Conservation (phyloP, 2,113 vertebrate species). For the Bostrychus sinensis region DNA sequence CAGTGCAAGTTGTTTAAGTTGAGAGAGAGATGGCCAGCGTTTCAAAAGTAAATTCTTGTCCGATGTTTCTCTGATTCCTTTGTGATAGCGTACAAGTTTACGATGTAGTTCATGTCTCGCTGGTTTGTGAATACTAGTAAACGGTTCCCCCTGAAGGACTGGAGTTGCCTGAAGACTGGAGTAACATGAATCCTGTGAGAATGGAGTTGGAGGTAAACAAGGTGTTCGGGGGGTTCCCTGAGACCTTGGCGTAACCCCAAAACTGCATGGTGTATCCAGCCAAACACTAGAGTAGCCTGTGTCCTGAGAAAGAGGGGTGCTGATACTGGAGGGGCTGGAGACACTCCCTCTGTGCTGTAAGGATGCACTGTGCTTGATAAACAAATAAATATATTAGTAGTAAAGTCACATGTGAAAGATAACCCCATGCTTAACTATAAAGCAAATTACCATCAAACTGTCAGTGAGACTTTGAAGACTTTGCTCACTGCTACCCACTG, state of each 20-base stretch:
- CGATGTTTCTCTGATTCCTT: slow-evolving; percentile 69
- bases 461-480: slow-evolving; percentile 82
- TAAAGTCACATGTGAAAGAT: not conserved
- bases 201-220: slow-evolving; percentile 82
- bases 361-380: slow-evolving; percentile 64
- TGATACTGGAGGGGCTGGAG: slow-evolving; percentile 86
- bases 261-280: slow-evolving; percentile 94
- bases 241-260: slow-evolving; percentile 87
- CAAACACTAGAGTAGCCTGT: slow-evolving; percentile 96
- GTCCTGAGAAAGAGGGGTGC: slow-evolving; percentile 93
- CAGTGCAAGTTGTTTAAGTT: slow-evolving; percentile 77
- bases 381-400: too few relatives aligned
- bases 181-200: slow-evolving; percentile 91
- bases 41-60: slow-evolving; percentile 80
- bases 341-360: slow-evolving; percentile 74
- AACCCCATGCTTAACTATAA: not conserved
- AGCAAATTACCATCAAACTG: slow-evolving; percentile 81
- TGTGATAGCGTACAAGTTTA: slow-evolving; percentile 41
- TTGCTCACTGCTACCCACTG: slow-evolving; percentile 80
- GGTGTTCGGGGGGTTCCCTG: slow-evolving; percentile 91
- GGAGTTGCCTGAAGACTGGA: slow-evolving; percentile 92
- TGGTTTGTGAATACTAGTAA: slow-evolving; percentile 50
- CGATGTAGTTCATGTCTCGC: slow-evolving; percentile 45
- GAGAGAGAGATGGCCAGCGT: slow-evolving; percentile 67
- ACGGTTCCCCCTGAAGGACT: slow-evolving; percentile 81